Percentiles rank a stretch among this genome's conserved stretches.
Conservation (phyloP, 2,888 invertebrate species). For the Torymus aiolomorphi region DNA sequence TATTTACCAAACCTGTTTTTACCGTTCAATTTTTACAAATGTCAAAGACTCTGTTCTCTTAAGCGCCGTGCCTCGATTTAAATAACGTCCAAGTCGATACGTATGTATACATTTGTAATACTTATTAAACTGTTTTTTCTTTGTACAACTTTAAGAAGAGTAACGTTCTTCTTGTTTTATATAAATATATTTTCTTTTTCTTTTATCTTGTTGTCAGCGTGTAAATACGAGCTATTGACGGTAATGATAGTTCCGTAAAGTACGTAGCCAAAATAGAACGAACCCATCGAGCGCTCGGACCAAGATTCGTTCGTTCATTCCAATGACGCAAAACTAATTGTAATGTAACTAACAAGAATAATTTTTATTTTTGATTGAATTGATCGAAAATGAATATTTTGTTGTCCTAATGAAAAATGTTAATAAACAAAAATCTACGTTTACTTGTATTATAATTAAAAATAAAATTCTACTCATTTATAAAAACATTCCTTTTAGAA, state of each 20-base stretch:
- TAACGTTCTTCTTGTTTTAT: conserved; percentile 28
- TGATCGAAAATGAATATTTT: neutral
- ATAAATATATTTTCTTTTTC: conserved; percentile 25
- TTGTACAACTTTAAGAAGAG: neutral
- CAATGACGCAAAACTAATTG: conserved; percentile 32
- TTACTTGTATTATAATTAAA: neutral
- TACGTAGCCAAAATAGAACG: conserved; percentile 53
- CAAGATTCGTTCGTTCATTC: conserved; percentile 57
- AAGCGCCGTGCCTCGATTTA: conserved; percentile 55
- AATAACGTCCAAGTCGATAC: conserved; percentile 50
- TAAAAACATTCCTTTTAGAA: neutral
- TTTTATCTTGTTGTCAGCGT: conserved; percentile 41
- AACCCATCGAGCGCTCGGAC: conserved; percentile 57
- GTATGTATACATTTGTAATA: conserved; percentile 33
- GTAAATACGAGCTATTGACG: conserved; percentile 55
- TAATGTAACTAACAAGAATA: neutral
- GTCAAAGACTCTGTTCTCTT: conserved; percentile 45
- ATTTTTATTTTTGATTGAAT: conserved; percentile 1
- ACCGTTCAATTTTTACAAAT: conserved; percentile 30
- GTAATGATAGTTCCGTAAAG: conserved; percentile 54
- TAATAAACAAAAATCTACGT: neutral
- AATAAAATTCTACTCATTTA: neutral
- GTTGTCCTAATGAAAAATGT: conserved; percentile 18
- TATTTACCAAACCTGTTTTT: conserved; percentile 24
- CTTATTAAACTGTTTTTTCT: conserved; percentile 33